Base-by-base conservation (phyloP, 2,888 invertebrate genomes). In the Meloe dianella region DNA sequence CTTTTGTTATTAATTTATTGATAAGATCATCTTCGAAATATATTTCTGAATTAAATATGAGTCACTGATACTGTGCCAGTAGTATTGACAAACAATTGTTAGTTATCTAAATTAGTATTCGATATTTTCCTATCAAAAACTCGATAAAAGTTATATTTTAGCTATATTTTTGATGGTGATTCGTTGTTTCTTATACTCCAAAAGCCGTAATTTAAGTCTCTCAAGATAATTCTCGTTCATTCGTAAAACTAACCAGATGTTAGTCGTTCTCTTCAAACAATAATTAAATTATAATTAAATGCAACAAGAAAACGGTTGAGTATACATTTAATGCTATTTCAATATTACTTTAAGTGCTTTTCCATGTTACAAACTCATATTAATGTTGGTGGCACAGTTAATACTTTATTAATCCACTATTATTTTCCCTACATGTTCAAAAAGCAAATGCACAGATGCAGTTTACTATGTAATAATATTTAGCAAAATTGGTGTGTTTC, bases 221-320 rank as follows among this genome's bases (percentile, higher is more conserved):
- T 2, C 9, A 0, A 10, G 20, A 20, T 51, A 51, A 51, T 51
- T 51, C 9, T 20, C 9, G 22, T 51, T 51, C 9, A 51, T 22
- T 51, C 47, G 22, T 22, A 10, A 22, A 51, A 51, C 47, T 20
- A 51, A 51, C 22, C 22, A 22, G 22, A 51, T 10, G 10, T 51
- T 51, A 22, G 47, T 22, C 22, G 22, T 9, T 51, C 22, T 22
- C 10, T 20, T 51, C 22, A 17, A n/a, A 41, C 17, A 6, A n/a
- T 17, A 41, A 41, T 41, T 22, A 51, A 51, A 51, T 12, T 51
- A 41, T 41, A 51, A 51, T 51, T 51, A 20, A 51, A 20, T 20
- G 22, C 47, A 51, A 51, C 22, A 22, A 22, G 9, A 51, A 9
- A 10, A 51, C 17, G 1, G 8, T 17, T 41, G 17, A 38, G n/a